phyloP scores from a whole-genome alignment of 2,888 invertebrate genomes.

The Dicyrtoma fusca region DNA sequence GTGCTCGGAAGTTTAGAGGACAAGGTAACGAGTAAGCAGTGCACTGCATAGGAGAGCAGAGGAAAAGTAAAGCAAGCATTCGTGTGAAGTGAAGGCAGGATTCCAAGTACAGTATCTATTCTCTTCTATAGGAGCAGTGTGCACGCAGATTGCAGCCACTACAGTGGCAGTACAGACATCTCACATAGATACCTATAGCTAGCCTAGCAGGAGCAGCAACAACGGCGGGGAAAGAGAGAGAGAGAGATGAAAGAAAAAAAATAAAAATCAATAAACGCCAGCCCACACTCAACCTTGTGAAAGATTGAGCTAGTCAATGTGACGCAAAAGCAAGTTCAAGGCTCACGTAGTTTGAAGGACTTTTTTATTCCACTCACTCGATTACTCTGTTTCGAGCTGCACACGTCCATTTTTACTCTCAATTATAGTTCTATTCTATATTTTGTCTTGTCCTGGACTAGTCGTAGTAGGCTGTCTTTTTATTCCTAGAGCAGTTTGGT shows the following conservation, averaged over 20 bases:
- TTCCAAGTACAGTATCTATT: background rate
- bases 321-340: conserved; percentile 43
- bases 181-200: no score
- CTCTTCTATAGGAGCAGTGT: background rate
- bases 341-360: conserved; percentile 41
- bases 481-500: no score
- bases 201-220: conserved; percentile 11
- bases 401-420: conserved; percentile 40
- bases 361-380: conserved; percentile 42
- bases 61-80: background rate
- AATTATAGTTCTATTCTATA: background rate
- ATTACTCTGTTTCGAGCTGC: conserved; percentile 33
- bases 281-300: conserved; percentile 42
- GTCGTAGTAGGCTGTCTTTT: no score
- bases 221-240: conserved; percentile 20
- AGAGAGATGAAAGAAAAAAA: conserved; percentile 24
- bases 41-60: conserved; percentile 2
- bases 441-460: no score
- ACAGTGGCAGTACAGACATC: background rate
- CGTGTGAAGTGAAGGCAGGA: background rate
- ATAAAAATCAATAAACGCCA: conserved; percentile 41
- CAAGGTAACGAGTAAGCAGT: background rate
- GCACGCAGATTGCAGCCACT: background rate
- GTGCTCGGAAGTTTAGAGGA: no score
- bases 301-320: conserved; percentile 41